Evolutionary conservation across 2,888 invertebrate species (phyloP), one percentile per base, ranked within the genome.

Genomic region (Pollenia labialis): DNA sequence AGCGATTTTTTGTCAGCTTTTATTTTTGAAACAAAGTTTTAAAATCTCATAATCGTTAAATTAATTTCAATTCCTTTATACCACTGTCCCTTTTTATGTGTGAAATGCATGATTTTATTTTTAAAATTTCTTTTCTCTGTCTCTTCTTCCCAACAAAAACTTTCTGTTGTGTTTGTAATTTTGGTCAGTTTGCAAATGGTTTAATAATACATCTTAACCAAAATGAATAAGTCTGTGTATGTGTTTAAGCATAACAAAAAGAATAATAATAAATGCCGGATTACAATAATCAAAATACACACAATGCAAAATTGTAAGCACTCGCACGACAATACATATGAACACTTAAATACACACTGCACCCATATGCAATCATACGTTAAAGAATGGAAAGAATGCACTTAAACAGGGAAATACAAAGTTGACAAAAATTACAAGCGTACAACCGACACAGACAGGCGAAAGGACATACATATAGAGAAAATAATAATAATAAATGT

Each of bases 141-240:
- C 54, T 69, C 18, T 56, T 68, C 18, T 58, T 14, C 2, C 11
- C 32, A 32, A 32, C 32, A 32, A 42, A 62, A 48, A 46, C 23
- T 64, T 80, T 42, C 44, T 44, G 23, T 71, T 56, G 58, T 66
- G 32, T 66, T 82, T 66, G 32, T 60, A 54, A 56, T 56, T 62
- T 56, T 74, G 84, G 84, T 81, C 81, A 76, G 76, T 68, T 79
- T 83, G 72, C 80, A 83, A 87, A 84, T 79, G 52, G n/a, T 79
- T 84, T 75, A 81, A 84, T 81, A 81, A 81, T 72, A 84, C 69
- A 79, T 79, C 62, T 64, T 69, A 46, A 58, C 58, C 54, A 68
- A 62, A 62, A 58, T 23, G 4, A 42, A 44, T 40, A 46, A 32
- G 23, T 14, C 23, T 56, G 11, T 64, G 14, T 54, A 12, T 54